Conservation (phyloP, 2,888 invertebrate genomes). For the Panorpa germanica region DNA sequence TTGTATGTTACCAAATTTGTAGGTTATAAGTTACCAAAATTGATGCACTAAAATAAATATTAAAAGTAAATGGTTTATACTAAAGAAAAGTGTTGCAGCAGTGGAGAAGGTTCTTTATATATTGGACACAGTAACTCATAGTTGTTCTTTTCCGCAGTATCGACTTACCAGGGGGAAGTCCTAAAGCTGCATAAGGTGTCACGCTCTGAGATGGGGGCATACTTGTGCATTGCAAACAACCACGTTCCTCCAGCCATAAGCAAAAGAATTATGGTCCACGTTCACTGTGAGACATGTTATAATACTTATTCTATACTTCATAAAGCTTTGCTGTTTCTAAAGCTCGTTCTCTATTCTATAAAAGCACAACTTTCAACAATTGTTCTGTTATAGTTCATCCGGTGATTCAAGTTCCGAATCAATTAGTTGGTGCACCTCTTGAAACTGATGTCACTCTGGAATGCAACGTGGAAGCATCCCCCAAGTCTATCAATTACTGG, state of each 20-base stretch:
- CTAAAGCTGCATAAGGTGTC: conserved; percentile 62
- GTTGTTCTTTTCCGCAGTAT: conserved; percentile 28
- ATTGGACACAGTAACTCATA: no score
- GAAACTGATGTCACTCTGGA: conserved; percentile 74
- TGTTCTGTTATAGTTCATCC: conserved; percentile 57
- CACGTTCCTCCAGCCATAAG: conserved; percentile 76
- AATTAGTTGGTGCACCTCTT: conserved; percentile 74
- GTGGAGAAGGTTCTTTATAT: no score
- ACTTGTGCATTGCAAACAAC: conserved; percentile 78
- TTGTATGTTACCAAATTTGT: no score
- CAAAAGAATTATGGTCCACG: conserved; percentile 73
- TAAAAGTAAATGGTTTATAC: no score
- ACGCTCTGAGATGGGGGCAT: conserved; percentile 78
- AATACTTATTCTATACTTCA: no score
- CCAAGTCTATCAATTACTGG: conserved; percentile 84
- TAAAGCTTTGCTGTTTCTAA: no score
- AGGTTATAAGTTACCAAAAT: no score
- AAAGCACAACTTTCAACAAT: no score
- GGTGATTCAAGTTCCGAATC: conserved; percentile 80
- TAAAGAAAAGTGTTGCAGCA: no score
- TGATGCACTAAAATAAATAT: no score
- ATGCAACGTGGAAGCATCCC: conserved; percentile 79
- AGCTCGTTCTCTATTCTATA: no score
- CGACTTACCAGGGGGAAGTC: conserved; percentile 54
- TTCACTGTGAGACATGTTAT: conserved; percentile 89